Conservation (phyloP, 35 echinoderm and acorn worm genomes). For the Heliocidaris erythrogramma region DNA sequence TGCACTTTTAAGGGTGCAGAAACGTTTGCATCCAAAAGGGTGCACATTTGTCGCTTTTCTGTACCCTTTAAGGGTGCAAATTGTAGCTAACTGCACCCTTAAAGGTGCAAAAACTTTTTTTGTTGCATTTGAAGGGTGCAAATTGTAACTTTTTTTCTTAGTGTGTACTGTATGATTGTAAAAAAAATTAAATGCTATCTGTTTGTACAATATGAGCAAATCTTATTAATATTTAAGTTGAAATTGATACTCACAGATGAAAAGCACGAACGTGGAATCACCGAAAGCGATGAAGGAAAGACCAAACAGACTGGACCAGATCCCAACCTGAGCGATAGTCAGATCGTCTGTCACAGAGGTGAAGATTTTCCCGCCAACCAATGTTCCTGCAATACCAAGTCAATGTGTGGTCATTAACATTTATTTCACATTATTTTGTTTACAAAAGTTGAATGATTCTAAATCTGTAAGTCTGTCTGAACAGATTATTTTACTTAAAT, state of each 20-base stretch:
- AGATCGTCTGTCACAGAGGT: constrained; percentile 31
- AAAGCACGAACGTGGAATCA: not conserved
- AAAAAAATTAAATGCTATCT: not conserved
- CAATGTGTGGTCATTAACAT: not conserved
- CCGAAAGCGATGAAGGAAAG: constrained; percentile 47
- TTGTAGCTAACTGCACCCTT: too few relatives aligned
- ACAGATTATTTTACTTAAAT: not conserved
- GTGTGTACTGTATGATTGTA: not conserved
- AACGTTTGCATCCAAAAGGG: too few relatives aligned
- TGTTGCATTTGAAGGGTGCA: too few relatives aligned
- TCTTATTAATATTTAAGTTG: not conserved
- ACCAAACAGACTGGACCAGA: constrained; percentile 14
- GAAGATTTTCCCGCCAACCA: constrained; percentile 55
- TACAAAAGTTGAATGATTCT: not conserved
- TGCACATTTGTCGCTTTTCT: too few relatives aligned
- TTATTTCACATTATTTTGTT: not conserved
- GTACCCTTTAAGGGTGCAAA: too few relatives aligned
- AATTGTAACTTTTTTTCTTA: too few relatives aligned
- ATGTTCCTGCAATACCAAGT: constrained; percentile 20
- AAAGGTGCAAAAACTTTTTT: too few relatives aligned
- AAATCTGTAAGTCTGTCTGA: not conserved
- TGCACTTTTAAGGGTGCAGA: too few relatives aligned
- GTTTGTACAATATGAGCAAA: not conserved
- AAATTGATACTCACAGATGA: constrained; percentile 43
- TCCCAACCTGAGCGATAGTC: constrained; percentile 35